A percentile compares a stretch with the other conserved stretches of the same genome.
phyloP scores from a whole-genome alignment of 2,113 vertebrate species.

The Micromys minutus region DNA sequence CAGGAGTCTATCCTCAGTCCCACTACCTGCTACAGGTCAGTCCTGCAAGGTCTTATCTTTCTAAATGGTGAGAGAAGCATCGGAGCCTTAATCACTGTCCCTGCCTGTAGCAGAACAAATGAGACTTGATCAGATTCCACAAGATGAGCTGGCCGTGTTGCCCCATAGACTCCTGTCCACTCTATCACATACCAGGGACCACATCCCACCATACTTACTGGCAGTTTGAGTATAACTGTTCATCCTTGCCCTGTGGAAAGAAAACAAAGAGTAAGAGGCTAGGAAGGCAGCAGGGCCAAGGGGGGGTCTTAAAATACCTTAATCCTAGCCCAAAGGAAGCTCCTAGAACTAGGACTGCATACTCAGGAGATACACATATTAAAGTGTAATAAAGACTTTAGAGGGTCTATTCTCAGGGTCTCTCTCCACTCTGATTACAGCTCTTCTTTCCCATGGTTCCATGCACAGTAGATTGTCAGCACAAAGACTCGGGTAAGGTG shows the following conservation, averaged over 20 bases:
- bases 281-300: background rate
- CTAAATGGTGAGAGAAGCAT: background rate
- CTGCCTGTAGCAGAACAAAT: background rate
- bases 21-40: background rate
- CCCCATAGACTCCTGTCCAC: rapidly evolving
- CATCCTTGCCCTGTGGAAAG: background rate
- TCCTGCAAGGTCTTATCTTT: background rate
- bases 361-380: no score
- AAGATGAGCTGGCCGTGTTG: background rate
- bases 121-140: background rate
- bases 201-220: background rate
- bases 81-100: background rate
- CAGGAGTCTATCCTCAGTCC: background rate
- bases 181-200: background rate
- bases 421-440: no score
- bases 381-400: background rate
- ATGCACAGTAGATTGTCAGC: background rate
- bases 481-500: background rate
- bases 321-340: background rate
- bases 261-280: background rate
- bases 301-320: background rate
- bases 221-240: background rate
- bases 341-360: background rate
- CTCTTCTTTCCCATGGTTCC: background rate
- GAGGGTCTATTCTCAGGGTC: background rate